phyloP scores from a whole-genome alignment of 2,797 vertebrate genomes.

The Dermochelys coriacea region DNA sequence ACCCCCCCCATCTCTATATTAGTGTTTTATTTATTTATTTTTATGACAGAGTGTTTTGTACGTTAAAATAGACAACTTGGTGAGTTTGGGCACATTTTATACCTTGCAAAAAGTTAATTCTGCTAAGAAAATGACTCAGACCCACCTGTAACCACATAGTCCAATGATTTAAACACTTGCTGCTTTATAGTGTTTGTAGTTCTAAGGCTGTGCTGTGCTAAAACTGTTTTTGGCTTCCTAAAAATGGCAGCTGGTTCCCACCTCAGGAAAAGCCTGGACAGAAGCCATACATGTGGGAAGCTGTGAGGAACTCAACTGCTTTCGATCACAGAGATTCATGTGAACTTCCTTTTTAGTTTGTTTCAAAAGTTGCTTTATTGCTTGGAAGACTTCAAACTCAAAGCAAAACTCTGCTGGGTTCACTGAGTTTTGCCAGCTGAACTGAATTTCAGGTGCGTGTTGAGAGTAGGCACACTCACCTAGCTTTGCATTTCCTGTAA shows the following conservation, averaged over 20 bases:
- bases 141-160: background rate
- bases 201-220: conserved; percentile 41
- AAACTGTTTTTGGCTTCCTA: conserved; percentile 48
- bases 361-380: conserved; percentile 3
- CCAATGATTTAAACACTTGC: conserved; percentile 16
- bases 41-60: background rate
- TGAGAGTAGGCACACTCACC: background rate
- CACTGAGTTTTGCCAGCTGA: background rate
- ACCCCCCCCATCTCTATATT: background rate
- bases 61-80: background rate
- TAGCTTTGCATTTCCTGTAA: background rate
- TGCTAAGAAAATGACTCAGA: conserved; percentile 9
- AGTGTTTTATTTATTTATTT: background rate
- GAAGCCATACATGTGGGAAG: conserved; percentile 31
- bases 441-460: background rate
- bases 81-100: background rate
- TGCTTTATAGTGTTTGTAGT: conserved; percentile 41
- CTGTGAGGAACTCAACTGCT: conserved; percentile 37
- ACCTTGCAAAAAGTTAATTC: conserved; percentile 25
- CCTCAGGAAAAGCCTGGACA: conserved; percentile 30
- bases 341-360: background rate
- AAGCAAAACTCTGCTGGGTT: background rate
- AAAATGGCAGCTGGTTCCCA: conserved; percentile 55
- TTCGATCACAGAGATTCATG: background rate
- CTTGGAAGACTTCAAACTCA: background rate